Conservation (phyloP, 2,888 invertebrate genomes). For the Taphrorychus bicolor region DNA sequence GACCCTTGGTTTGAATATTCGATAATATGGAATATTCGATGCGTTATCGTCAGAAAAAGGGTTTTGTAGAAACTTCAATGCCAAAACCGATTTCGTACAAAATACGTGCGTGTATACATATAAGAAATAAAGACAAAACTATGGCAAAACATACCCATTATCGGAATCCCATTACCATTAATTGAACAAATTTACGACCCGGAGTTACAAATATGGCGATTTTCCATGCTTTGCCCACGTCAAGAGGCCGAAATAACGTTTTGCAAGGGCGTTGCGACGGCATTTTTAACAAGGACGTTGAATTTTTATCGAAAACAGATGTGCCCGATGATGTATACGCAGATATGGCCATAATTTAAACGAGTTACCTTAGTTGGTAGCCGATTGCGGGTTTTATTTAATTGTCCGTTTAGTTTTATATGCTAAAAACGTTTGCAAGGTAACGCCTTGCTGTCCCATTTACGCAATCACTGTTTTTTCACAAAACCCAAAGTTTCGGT, state of each 20-base stretch:
- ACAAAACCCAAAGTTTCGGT: no score
- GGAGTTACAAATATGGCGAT: constrained; percentile 13
- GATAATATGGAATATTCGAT: no score
- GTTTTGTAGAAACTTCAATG: no score
- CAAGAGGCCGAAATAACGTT: constrained; percentile 10
- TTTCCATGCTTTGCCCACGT: constrained; percentile 5
- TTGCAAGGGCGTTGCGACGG: constrained; percentile 10
- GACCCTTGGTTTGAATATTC: no score
- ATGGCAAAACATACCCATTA: not conserved
- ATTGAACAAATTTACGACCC: constrained; percentile 21
- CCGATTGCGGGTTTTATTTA: not conserved
- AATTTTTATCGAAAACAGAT: not conserved
- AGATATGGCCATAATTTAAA: not conserved
- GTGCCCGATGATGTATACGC: not conserved
- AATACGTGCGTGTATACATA: no score
- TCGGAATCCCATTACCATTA: constrained; percentile 5
- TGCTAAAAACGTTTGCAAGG: not conserved
- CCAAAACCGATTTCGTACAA: no score
- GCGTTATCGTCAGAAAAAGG: no score
- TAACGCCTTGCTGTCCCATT: no score
- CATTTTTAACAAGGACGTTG: constrained; percentile 25
- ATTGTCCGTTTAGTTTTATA: no score
- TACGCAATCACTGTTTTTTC: no score
- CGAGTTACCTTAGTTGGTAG: not conserved
- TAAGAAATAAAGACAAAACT: not conserved